Percentiles rank a stretch among this genome's conserved stretches.
Conservation (phyloP, 2,797 vertebrate genomes). For the Parauchenoglanis punctatus region DNA sequence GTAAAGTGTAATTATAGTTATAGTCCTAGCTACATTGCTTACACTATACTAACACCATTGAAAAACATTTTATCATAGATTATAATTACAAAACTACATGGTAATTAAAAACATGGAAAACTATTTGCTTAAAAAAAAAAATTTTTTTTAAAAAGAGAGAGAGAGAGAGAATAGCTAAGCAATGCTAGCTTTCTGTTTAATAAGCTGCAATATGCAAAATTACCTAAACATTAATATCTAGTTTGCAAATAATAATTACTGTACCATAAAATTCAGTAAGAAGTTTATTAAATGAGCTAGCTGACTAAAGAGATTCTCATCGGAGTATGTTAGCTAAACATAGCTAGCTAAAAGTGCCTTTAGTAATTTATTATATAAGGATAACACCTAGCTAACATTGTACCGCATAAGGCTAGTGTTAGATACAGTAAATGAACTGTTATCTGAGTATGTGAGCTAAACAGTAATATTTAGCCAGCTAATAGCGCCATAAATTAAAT, state of each 20-base stretch:
- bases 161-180: neutral
- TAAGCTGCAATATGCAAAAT: neutral
- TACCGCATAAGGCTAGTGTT: neutral
- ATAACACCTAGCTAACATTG: neutral
- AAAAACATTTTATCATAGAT: neutral
- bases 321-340: neutral
- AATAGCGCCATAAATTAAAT: neutral
- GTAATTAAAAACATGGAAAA: neutral
- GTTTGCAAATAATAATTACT: neutral
- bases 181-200: neutral
- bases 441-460: neutral
- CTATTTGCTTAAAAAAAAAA: neutral
- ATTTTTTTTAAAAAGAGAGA: too few species aligned
- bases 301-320: neutral
- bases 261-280: neutral
- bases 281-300: neutral
- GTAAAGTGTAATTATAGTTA: neutral
- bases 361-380: neutral
- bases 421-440: neutral
- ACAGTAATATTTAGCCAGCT: neutral
- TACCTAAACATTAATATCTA: neutral
- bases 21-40: neutral
- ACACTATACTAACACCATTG: neutral
- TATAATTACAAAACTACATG: neutral
- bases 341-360: neutral